Evolutionary conservation across 2,113 vertebrate genomes (phyloP).

Genomic region (Epinephelus cyanopodus): DNA sequence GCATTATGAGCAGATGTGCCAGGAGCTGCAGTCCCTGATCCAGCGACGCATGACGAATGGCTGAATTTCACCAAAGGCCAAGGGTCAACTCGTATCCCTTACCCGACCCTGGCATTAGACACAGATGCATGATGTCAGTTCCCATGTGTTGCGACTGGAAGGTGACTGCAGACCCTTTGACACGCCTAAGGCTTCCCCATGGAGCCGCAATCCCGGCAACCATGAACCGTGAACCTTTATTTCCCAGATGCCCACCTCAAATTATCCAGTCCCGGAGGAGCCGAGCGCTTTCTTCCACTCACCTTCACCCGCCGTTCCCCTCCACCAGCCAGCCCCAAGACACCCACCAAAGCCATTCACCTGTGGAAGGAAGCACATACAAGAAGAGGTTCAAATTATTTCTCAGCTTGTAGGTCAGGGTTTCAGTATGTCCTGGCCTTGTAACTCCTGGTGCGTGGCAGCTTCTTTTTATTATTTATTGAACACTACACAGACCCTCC

Average conservation of each 20-base stretch:
- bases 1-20: constrained; percentile 81
- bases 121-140: constrained; percentile 80
- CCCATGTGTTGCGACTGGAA: constrained; percentile 58
- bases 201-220: constrained; percentile 45
- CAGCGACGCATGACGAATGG: constrained; percentile 72
- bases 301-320: constrained; percentile 52
- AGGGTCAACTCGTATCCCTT: constrained; percentile 81
- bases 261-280: constrained; percentile 59
- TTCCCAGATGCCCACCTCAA: constrained; percentile 55
- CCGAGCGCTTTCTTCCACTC: constrained; percentile 45
- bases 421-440: constrained; percentile 26
- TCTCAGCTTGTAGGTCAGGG: constrained; percentile 33
- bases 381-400: constrained; percentile 30
- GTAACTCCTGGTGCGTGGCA: constrained; percentile 24
- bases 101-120: constrained; percentile 74
- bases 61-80: constrained; percentile 73
- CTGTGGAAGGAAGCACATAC: constrained; percentile 39
- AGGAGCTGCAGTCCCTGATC: constrained; percentile 64
- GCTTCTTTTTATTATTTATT: constrained; percentile 32
- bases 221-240: constrained; percentile 56
- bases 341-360: constrained; percentile 54
- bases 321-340: constrained; percentile 15
- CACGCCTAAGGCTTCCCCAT: constrained; percentile 51
- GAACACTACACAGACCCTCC: constrained; percentile 35
- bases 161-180: constrained; percentile 63